Conservation (phyloP, 2,888 invertebrate species). For the Scaptodrosophila latifasciaeformis region DNA sequence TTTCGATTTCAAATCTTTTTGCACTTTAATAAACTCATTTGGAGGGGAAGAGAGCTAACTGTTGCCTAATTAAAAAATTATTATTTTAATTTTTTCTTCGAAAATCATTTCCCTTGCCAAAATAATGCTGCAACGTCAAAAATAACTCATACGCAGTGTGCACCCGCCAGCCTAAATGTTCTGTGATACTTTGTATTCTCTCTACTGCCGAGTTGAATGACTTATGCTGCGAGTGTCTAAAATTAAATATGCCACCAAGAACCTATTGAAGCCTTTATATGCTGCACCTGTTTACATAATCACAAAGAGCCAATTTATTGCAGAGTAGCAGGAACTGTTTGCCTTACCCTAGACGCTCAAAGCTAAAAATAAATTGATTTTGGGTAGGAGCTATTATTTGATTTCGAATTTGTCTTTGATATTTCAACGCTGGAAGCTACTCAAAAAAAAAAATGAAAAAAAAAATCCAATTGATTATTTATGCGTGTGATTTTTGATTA, state of each 20-base stretch:
- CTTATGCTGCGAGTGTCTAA: constrained; percentile 22
- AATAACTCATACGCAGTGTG: constrained; percentile 50
- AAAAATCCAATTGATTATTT: not conserved
- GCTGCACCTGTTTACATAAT: constrained; percentile 15
- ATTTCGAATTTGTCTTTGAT: constrained; percentile 9
- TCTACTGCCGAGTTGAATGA: constrained; percentile 44
- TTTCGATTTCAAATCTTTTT: too few relatives aligned
- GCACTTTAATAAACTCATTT: too few relatives aligned
- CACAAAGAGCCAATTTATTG: not conserved
- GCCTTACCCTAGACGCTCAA: not conserved
- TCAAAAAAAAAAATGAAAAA: too few relatives aligned
- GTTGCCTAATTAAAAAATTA: too few relatives aligned
- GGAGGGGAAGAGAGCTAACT: too few relatives aligned
- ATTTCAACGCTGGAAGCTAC: constrained; percentile 8
- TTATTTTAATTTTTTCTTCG: too few relatives aligned
- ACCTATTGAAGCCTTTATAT: too few relatives aligned
- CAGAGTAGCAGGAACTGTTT: not conserved
- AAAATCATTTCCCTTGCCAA: not conserved
- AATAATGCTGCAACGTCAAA: constrained; percentile 14
- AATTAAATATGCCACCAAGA: constrained; percentile 11
- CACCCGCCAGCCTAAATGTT: constrained; percentile 14
- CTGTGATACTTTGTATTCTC: constrained; percentile 20
- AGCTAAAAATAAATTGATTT: not conserved
- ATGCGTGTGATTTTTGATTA: too few relatives aligned
- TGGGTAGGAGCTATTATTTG: constrained; percentile 6